These are phyloP conservation scores for Cebidichthys violaceus DNA, from an alignment of 2,113 vertebrate genomes.

Conservation along the genomic window DNA sequence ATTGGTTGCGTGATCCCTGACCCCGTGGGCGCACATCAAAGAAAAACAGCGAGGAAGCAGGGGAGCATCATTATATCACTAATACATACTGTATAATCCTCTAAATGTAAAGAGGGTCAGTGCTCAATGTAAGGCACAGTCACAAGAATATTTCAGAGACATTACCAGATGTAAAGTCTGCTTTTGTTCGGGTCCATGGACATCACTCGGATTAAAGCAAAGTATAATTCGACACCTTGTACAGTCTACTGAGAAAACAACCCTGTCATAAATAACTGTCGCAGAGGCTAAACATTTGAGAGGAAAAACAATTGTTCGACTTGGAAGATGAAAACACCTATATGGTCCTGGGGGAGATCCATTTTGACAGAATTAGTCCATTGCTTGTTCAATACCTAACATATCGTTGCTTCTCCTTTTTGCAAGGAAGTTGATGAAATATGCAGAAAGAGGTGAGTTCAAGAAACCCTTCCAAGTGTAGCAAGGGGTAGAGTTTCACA, in stretches of 20 bases:
- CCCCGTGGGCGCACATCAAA: constrained; percentile 65
- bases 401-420: constrained; percentile 58
- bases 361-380: constrained; percentile 79
- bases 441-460: constrained; percentile 61
- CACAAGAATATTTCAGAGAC: constrained; percentile 57
- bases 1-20: constrained; percentile 71
- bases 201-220: constrained; percentile 57
- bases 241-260: constrained; percentile 59
- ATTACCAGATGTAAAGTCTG: constrained; percentile 56
- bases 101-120: constrained; percentile 67
- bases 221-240: constrained; percentile 61
- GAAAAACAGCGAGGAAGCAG: constrained; percentile 32
- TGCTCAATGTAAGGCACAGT: constrained; percentile 61
- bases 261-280: constrained; percentile 63
- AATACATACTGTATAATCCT: constrained; percentile 68
- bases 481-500: constrained; percentile 53
- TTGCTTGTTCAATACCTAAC: constrained; percentile 65
- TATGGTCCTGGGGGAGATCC: constrained; percentile 56
- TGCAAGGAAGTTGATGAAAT: constrained; percentile 72
- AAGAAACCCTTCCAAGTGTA: constrained; percentile 51
- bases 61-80: constrained; percentile 70
- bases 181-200: constrained; percentile 39
- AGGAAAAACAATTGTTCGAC: constrained; percentile 27
- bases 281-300: constrained; percentile 66
- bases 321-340: constrained; percentile 63